A percentile compares a stretch with the other conserved stretches of the same genome.
These are phyloP conservation scores for Chascanopsetta lugubris DNA, from an alignment of 2,113 vertebrate genomes.

Conservation along the genomic window DNA sequence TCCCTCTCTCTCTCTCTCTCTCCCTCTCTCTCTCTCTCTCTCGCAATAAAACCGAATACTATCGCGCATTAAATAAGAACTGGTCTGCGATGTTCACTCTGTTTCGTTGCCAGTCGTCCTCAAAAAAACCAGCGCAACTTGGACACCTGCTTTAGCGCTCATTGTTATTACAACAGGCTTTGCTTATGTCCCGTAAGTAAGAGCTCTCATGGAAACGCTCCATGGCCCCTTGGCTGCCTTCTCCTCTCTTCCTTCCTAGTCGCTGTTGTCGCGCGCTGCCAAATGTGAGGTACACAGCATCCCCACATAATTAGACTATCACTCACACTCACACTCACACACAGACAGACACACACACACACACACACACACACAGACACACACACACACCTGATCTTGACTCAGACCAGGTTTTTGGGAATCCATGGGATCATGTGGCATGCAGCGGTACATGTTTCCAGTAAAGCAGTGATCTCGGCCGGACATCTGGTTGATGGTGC, in stretches of 20 bases:
- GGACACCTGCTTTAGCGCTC: conserved; percentile 68
- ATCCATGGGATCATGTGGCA: conserved; percentile 46
- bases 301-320: background rate
- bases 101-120: conserved; percentile 29
- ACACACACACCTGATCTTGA: conserved; percentile 62
- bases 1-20: background rate
- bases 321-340: conserved; percentile 13
- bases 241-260: conserved; percentile 63
- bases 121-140: conserved; percentile 52
- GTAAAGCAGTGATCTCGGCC: conserved; percentile 53
- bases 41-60: conserved; percentile 51
- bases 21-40: conserved; percentile 21
- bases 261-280: conserved; percentile 51
- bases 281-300: conserved; percentile 52
- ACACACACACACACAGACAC: background rate
- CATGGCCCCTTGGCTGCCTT: conserved; percentile 63
- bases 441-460: conserved; percentile 55
- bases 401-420: conserved; percentile 56
- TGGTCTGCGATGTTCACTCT: conserved; percentile 36
- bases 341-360: conserved; percentile 4
- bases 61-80: conserved; percentile 43
- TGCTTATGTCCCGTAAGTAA: conserved; percentile 40
- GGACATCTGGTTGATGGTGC: conserved; percentile 59
- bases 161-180: conserved; percentile 68
- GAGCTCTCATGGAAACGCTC: conserved; percentile 53